Conservation (phyloP, 2,113 vertebrate species). For the Platycercus adscitus region DNA sequence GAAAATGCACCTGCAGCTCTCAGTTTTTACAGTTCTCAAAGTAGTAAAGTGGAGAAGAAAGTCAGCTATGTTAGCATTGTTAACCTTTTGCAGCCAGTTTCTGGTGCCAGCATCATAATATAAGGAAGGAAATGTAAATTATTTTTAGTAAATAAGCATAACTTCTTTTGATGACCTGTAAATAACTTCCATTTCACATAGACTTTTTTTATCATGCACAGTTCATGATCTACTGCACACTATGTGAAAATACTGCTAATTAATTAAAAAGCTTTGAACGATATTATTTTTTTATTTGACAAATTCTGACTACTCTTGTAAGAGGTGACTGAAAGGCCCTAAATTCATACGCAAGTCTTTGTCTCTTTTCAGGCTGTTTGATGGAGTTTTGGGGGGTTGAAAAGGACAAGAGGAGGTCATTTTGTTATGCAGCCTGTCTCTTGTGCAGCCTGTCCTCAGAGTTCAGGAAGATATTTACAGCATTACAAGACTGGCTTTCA, state of each 20-base stretch:
- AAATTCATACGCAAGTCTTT: neutral
- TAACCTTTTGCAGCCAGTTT: neutral
- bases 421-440: neutral
- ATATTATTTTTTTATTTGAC: neutral
- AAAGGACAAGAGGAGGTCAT: fast-evolving
- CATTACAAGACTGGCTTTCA: neutral
- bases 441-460: neutral
- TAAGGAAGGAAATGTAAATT: neutral
- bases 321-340: neutral
- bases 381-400: fast-evolving
- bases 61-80: neutral
- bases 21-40: neutral
- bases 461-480: neutral
- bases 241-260: neutral
- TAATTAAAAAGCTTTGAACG: neutral
- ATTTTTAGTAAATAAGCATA: neutral
- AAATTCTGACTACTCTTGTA: neutral
- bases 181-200: neutral
- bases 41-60: neutral
- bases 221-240: neutral
- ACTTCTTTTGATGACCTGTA: neutral
- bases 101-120: neutral
- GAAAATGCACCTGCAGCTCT: neutral
- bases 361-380: neutral
- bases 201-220: neutral